Percentiles rank a stretch among this genome's conserved stretches.
Evolutionary conservation across 2,888 invertebrate genomes (phyloP).

Genomic region (Ptilodon capucinus): DNA sequence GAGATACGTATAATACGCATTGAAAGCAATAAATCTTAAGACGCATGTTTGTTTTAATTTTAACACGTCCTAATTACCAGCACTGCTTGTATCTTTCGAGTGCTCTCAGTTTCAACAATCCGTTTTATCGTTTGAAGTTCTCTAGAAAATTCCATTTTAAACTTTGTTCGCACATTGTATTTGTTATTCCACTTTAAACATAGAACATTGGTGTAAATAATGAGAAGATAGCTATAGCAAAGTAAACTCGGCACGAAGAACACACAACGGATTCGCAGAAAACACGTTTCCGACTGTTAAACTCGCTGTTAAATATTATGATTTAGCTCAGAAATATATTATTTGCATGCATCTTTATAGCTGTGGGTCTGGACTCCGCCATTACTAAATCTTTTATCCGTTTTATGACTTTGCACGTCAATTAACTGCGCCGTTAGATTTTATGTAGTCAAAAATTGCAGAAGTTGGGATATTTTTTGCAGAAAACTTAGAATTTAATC

Average conservation of each 20-base stretch:
- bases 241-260: constrained; percentile 41
- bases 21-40: constrained; percentile 4
- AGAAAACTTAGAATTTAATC: background rate
- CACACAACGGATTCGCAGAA: constrained; percentile 32
- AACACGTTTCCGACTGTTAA: constrained; percentile 27
- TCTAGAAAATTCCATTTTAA: constrained; percentile 33
- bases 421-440: constrained; percentile 3
- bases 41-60: constrained; percentile 6
- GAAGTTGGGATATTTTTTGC: background rate
- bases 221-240: constrained; percentile 38
- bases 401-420: constrained; percentile 8
- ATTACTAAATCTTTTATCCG: constrained; percentile 8
- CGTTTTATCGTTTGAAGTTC: constrained; percentile 31
- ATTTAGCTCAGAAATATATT: constrained; percentile 15
- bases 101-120: constrained; percentile 30
- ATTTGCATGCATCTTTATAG: background rate
- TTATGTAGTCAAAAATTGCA: background rate
- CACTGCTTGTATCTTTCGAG: constrained; percentile 24
- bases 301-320: constrained; percentile 22
- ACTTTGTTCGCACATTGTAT: constrained; percentile 33
- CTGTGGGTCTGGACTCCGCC: background rate
- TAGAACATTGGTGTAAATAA: constrained; percentile 48
- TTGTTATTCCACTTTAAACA: constrained; percentile 41
- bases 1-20: background rate
- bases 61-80: constrained; percentile 21